Evolutionary conservation across 2,113 vertebrate genomes (phyloP).

Genomic region (Synchiropus splendidus): DNA sequence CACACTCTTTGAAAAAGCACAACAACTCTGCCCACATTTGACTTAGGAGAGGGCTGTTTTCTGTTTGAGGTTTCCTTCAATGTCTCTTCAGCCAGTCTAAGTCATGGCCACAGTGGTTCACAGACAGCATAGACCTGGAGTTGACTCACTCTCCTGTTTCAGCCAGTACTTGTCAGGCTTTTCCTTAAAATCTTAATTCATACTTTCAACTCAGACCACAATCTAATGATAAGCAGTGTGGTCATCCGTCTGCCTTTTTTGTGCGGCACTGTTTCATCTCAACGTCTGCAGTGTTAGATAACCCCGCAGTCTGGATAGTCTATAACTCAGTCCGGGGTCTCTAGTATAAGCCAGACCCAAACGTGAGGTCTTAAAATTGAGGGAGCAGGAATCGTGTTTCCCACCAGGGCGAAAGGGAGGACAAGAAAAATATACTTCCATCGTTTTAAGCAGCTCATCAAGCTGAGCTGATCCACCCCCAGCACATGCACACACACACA

Average conservation of each 20-base stretch:
- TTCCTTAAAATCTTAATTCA: conserved; percentile 40
- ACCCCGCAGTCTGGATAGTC: conserved; percentile 44
- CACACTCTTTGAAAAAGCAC: conserved; percentile 9
- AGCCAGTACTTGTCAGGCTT: conserved; percentile 24
- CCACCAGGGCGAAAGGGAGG: conserved; percentile 21
- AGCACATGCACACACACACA: conserved; percentile 1
- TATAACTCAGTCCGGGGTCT: conserved; percentile 28
- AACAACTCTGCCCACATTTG: conserved; percentile 10
- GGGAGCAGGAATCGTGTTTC: conserved; percentile 34
- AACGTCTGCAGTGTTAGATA: conserved; percentile 35
- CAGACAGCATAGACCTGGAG: conserved; percentile 23
- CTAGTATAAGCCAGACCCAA: conserved; percentile 14
- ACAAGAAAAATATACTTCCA: conserved; percentile 58
- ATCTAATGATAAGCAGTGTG: conserved; percentile 11
- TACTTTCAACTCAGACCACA: conserved; percentile 24
- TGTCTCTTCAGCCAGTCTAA: conserved; percentile 16
- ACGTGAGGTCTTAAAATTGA: conserved; percentile 13
- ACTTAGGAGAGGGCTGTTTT: conserved; percentile 22
- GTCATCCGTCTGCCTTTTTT: conserved; percentile 10
- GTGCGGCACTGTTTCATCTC: conserved; percentile 18
- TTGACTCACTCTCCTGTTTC: conserved; percentile 38
- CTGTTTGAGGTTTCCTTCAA: conserved; percentile 21
- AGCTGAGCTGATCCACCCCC: conserved; percentile 1
- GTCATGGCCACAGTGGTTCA: conserved; percentile 16
- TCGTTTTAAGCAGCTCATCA: conserved; percentile 34